Conservation (phyloP, 2,888 invertebrate species). For the Stegana nigrithorax region DNA sequence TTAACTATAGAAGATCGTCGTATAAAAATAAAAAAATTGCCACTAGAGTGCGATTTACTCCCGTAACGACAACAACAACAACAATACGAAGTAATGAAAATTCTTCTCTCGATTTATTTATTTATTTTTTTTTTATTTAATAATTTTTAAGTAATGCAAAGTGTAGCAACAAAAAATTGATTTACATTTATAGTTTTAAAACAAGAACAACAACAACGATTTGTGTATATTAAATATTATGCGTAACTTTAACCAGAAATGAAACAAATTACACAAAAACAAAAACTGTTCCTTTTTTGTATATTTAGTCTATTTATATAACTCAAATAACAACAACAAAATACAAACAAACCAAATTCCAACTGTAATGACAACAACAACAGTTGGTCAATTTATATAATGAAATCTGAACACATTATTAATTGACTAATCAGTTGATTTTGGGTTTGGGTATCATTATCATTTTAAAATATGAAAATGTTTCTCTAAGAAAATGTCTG, state of each 20-base stretch:
- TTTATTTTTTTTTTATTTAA: constrained; percentile 25
- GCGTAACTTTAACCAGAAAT: constrained; percentile 28
- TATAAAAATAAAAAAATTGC: constrained; percentile 23
- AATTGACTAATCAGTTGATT: no score
- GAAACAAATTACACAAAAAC: constrained; percentile 19
- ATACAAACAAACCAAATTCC: constrained; percentile 5
- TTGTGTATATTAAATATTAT: constrained; percentile 45
- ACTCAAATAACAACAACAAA: constrained; percentile 22
- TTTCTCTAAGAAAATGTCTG: constrained; percentile 13
- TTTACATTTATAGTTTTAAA: constrained; percentile 62
- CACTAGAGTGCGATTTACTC: constrained; percentile 6
- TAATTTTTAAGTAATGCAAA: constrained; percentile 47
- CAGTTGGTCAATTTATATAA: not conserved
- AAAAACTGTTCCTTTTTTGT: constrained; percentile 65
- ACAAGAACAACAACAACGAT: constrained; percentile 30
- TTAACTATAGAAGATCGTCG: constrained; percentile 39
- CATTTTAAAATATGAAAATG: not conserved
- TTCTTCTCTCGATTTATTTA: constrained; percentile 23
- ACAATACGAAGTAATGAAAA: constrained; percentile 27
- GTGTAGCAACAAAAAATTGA: constrained; percentile 55
- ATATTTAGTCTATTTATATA: constrained; percentile 50
- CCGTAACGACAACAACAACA: constrained; percentile 13
- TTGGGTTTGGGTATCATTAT: no score
- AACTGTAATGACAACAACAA: constrained; percentile 18
- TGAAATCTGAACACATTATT: not conserved